A percentile compares a stretch with the other conserved stretches of the same genome.
Evolutionary conservation across 2,888 invertebrate genomes (phyloP).

Genomic region (Eristalinus aeneus): DNA sequence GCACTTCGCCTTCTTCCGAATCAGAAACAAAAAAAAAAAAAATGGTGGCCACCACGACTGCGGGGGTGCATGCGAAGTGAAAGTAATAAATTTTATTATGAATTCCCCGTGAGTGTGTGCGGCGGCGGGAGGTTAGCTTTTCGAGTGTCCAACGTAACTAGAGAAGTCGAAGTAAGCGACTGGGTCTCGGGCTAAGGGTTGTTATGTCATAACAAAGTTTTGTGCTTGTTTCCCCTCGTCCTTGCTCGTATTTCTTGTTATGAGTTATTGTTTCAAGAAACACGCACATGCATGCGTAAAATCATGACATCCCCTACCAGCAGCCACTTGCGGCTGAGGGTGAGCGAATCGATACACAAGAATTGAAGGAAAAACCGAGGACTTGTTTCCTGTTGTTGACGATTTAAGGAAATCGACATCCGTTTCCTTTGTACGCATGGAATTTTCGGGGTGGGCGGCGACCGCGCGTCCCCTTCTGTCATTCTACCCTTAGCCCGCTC

Average conservation of each 20-base stretch:
- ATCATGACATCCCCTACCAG: slow-evolving; percentile 19
- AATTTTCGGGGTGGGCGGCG: slow-evolving; percentile 58
- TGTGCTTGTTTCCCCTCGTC: slow-evolving; percentile 3
- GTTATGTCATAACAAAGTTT: slow-evolving; percentile 67
- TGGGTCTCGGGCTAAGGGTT: slow-evolving; percentile 56
- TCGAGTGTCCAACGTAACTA: slow-evolving; percentile 44
- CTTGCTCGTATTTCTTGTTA: slow-evolving; percentile 42
- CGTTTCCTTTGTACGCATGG: slow-evolving; percentile 62
- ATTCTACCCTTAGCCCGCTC: background rate
- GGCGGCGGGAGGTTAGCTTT: slow-evolving; percentile 33
- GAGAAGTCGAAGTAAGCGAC: background rate
- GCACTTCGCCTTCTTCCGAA: slow-evolving; percentile 28
- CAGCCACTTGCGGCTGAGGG: background rate
- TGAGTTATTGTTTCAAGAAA: slow-evolving; percentile 66
- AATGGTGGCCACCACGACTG: slow-evolving; percentile 31
- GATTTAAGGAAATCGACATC: slow-evolving; percentile 59
- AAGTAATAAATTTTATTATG: slow-evolving; percentile 69
- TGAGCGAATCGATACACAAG: slow-evolving; percentile 58
- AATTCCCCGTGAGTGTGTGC: slow-evolving; percentile 39
- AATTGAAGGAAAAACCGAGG: slow-evolving; percentile 26
- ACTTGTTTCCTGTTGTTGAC: slow-evolving; percentile 56
- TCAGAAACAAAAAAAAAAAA: slow-evolving; percentile 53
- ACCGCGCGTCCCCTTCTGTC: background rate
- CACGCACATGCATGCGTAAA: slow-evolving; percentile 70
- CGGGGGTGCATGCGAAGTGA: slow-evolving; percentile 37